phyloP scores from a whole-genome alignment of 1,140 invertebrate species.

The Diachasmimorpha longicaudata region DNA sequence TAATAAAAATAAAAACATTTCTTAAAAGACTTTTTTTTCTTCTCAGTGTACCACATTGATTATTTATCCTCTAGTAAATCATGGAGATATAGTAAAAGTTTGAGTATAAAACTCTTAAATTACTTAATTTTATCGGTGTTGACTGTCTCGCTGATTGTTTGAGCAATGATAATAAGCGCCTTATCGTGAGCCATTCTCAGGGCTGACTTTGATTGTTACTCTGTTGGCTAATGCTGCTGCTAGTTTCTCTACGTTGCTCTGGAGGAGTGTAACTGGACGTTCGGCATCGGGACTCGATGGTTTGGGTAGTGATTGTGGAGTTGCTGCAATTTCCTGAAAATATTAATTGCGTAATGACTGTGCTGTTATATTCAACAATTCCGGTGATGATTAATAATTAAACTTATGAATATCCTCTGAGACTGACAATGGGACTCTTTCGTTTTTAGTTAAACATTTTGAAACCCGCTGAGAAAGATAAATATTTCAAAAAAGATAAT shows the following conservation, averaged over 20 bases:
- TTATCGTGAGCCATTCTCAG: conserved; percentile 56
- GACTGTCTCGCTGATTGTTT: not conserved
- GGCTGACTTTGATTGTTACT: conserved; percentile 59
- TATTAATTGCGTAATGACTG: not conserved
- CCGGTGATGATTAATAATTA: not conserved
- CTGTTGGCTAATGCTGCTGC: conserved; percentile 53
- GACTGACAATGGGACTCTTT: too few species aligned
- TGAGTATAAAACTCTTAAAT: conserved; percentile 7
- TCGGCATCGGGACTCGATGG: conserved; percentile 31
- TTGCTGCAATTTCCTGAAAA: conserved; percentile 40
- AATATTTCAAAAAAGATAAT: too few species aligned
- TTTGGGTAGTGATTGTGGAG: conserved; percentile 26
- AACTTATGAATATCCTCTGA: too few species aligned
- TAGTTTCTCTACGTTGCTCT: conserved; percentile 53
- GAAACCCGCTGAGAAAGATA: too few species aligned
- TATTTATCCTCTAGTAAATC: not conserved
- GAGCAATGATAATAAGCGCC: not conserved
- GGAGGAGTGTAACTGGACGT: conserved; percentile 33
- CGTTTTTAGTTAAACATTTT: too few species aligned
- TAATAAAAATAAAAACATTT: too few species aligned
- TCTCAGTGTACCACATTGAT: not conserved
- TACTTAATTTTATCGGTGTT: not conserved
- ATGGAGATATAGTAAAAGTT: not conserved
- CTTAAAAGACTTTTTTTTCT: too few species aligned
- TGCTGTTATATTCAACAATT: not conserved